Evolutionary conservation across 2,888 invertebrate genomes (phyloP), one percentile per base, ranked within the genome.

Genomic region (Chouioia cunea): DNA sequence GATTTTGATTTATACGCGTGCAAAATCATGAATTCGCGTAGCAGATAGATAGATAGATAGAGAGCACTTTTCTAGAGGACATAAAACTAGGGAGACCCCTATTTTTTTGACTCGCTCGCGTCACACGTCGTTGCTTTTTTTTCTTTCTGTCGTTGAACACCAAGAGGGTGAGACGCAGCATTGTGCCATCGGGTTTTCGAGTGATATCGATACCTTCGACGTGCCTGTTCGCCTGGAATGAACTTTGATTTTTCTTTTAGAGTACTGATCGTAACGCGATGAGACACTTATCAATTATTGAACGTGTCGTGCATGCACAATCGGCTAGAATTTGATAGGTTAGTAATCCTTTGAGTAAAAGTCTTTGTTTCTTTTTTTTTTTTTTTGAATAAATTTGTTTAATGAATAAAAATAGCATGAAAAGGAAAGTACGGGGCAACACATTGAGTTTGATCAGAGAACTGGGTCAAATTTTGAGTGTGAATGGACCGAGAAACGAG

Each of bases 21-120:
- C 75, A 50, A 36, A 36, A 36, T 36, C 12, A 12, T 10, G 12
- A 2, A 36, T 54, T 75, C 75, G 70, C 69, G 68, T 58, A 52
- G 36, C 22, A 14, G 27, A 20, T 52, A 12, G 12, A 22, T 43
- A 62, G 50, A 62, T 43, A 62, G 6, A 18, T 44, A 57, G 50
- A 50, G 16, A 16, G 16, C 50, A 6, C 48, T 48, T 18, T 16
- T 18, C 6, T 8, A n/a, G n/a, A 18, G 36, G 36, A 36, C 6
- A 36, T 12, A 6, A 54, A 27, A 27, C 3, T 14, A 27, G 14
- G 43, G 18, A 18, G 79, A 75, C 75, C 77, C 75, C 74, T 65
- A 60, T 52, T 50, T 72, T 27, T 65, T 66, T 65, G 36, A 36
- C 20, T 48, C 47, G 46, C 18, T 57, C 44, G 27, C n/a, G 54